A percentile compares a stretch with the other conserved stretches of the same genome.
Evolutionary conservation across 2,888 invertebrate species (phyloP).

Genomic region (Eurois occulta): DNA sequence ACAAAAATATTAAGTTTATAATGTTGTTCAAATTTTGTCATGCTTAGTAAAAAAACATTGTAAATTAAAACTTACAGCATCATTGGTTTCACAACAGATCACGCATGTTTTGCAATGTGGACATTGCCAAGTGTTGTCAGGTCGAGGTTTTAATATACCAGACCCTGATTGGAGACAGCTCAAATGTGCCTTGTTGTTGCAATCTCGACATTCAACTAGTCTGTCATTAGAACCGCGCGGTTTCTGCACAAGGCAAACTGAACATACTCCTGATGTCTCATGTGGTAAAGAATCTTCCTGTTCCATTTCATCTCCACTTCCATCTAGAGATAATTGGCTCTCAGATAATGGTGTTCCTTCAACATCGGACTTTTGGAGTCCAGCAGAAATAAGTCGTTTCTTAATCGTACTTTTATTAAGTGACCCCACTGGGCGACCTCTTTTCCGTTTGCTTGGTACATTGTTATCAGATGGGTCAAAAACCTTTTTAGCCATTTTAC

Average conservation of each 20-base stretch:
- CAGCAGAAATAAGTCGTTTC: slow-evolving; percentile 84
- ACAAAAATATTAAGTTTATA: slow-evolving; percentile 55
- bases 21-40: neutral
- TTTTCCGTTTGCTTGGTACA: slow-evolving; percentile 92
- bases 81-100: slow-evolving; percentile 94
- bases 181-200: slow-evolving; percentile 93
- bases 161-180: slow-evolving; percentile 93
- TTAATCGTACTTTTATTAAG: slow-evolving; percentile 91
- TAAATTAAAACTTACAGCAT: slow-evolving; percentile 91
- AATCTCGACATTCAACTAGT: slow-evolving; percentile 93
- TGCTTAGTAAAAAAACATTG: neutral
- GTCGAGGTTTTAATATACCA: slow-evolving; percentile 91
- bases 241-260: slow-evolving; percentile 91
- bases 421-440: slow-evolving; percentile 92
- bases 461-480: slow-evolving; percentile 96
- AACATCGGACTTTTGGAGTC: slow-evolving; percentile 76
- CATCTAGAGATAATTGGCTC: slow-evolving; percentile 84
- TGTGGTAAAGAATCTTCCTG: slow-evolving; percentile 83
- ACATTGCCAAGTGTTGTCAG: slow-evolving; percentile 95
- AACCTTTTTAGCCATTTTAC: slow-evolving; percentile 95
- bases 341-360: slow-evolving; percentile 84
- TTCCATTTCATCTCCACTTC: slow-evolving; percentile 86
- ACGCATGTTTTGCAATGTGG: slow-evolving; percentile 97
- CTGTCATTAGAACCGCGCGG: slow-evolving; percentile 91
- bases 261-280: slow-evolving; percentile 91